Evolutionary conservation across 2,113 vertebrate genomes (phyloP).

Genomic region (Aramus guarauna): DNA sequence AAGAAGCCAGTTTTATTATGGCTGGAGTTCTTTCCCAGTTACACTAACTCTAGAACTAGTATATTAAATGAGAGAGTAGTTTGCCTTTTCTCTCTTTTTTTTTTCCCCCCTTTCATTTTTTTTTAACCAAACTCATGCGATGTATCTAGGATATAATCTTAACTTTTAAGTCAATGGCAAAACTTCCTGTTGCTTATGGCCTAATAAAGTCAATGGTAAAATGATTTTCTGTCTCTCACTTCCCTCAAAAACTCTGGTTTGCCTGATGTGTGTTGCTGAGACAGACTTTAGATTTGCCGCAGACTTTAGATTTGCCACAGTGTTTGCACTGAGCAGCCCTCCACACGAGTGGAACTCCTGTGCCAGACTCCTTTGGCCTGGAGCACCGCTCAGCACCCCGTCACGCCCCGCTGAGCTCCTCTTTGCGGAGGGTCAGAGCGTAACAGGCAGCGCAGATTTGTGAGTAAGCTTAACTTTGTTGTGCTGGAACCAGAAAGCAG

Average conservation of each 20-base stretch:
- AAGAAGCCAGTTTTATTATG: neutral
- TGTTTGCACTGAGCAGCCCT: neutral
- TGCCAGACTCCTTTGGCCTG: neutral
- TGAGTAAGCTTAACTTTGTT: neutral
- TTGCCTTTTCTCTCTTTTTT: neutral
- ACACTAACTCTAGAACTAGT: neutral
- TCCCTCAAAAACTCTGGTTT: neutral
- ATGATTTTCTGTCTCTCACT: neutral
- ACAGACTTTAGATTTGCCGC: neutral
- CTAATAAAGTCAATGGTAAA: neutral
- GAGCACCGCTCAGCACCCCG: neutral
- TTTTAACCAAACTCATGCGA: neutral
- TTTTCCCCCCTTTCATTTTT: neutral
- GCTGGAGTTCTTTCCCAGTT: neutral
- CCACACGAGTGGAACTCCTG: neutral
- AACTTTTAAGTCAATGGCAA: neutral
- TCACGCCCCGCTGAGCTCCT: fast-evolving
- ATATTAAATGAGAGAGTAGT: neutral
- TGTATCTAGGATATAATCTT: neutral
- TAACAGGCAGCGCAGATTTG: fast-evolving
- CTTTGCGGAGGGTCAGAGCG: neutral
- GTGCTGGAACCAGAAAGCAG: neutral
- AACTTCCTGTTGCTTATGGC: neutral
- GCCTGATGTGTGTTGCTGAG: neutral
- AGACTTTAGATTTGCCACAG: neutral